A percentile compares a stretch with the other conserved stretches of the same genome.
Conservation (phyloP, 2,797 vertebrate genomes). For the Denticeps clupeoides region DNA sequence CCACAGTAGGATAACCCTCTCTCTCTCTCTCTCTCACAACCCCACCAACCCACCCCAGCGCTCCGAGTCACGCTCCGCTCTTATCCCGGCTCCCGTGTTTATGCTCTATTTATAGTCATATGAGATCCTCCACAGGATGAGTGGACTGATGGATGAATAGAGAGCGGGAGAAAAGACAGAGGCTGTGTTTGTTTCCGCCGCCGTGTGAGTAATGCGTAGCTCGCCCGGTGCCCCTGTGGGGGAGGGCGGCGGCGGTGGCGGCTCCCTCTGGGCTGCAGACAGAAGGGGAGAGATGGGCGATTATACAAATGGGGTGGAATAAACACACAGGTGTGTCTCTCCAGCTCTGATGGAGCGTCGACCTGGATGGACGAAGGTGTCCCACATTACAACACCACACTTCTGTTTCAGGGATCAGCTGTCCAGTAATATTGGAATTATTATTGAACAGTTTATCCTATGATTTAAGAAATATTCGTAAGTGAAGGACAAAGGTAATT, state of each 20-base stretch:
- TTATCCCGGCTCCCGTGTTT: conserved; percentile 10
- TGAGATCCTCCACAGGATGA: conserved; percentile 11
- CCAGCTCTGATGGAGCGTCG: not conserved
- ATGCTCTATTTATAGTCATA: conserved; percentile 11
- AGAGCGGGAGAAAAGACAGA: conserved; percentile 16
- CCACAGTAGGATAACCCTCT: conserved; percentile 21
- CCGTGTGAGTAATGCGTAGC: not conserved
- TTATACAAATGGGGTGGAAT: not conserved
- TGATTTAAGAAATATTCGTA: too few relatives aligned
- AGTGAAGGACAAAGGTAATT: too few relatives aligned
- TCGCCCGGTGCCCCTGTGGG: too few relatives aligned
- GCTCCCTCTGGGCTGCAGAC: too few relatives aligned
- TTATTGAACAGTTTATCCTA: too few relatives aligned
- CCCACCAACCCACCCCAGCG: not conserved
- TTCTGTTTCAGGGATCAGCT: too few relatives aligned
- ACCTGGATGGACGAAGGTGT: too few relatives aligned
- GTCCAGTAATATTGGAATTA: too few relatives aligned
- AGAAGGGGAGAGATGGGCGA: too few relatives aligned
- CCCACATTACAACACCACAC: too few relatives aligned
- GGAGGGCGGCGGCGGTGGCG: too few relatives aligned
- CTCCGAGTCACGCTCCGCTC: conserved; percentile 17
- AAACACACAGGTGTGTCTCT: not conserved
- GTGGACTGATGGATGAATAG: conserved; percentile 11
- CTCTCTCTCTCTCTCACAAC: conserved; percentile 5
- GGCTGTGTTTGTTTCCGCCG: conserved; percentile 10